Evolutionary conservation across 2,888 invertebrate genomes (phyloP), one percentile per base, ranked within the genome.

Genomic region (Rhingia rostrata): DNA sequence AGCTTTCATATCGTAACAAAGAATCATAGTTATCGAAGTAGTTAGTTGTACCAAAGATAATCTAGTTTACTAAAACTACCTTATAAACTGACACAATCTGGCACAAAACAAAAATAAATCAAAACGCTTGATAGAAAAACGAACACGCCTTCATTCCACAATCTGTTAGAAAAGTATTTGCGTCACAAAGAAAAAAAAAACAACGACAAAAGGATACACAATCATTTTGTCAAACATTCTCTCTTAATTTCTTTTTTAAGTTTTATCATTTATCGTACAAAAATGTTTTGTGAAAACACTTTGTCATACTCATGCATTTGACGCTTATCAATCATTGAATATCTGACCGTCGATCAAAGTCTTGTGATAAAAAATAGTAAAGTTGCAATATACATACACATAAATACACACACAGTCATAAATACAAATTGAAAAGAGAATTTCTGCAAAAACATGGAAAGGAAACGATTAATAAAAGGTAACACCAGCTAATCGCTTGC

Each of bases 321-420:
- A 49, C 45, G 41, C 61, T 72, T 49, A 66, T 72, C 72, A 12
- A 22, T 64, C 33, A 49, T 22, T 22, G 2, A 22, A 22, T 35
- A 45, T 30, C 49, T 41, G 64, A 58, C 49, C 56, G 49, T 43
- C 47, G 58, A 74, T 74, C 74, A 74, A 74, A 73, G 63, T 73
- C 56, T 63, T 54, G 47, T 37, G 49, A 74, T 64, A 64, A 47
- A n/a, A 37, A 51, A 22, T 14, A 14, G 22, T 47, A 41, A 33
- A 47, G 45, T 56, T 35, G 37, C 35, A 47, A 58, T 58, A 45
- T 47, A 49, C 6, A 54, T 39, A 12, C 35, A 35, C 22, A 5
- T 6, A 12, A 32, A 61, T 39, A 22, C 22, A 22, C 22, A 22
- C 22, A 22, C 22, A 22, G 22, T 22, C 22, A 22, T 22, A 22